Conservation (phyloP, 2,888 invertebrate genomes). For the Cancer borealis region DNA sequence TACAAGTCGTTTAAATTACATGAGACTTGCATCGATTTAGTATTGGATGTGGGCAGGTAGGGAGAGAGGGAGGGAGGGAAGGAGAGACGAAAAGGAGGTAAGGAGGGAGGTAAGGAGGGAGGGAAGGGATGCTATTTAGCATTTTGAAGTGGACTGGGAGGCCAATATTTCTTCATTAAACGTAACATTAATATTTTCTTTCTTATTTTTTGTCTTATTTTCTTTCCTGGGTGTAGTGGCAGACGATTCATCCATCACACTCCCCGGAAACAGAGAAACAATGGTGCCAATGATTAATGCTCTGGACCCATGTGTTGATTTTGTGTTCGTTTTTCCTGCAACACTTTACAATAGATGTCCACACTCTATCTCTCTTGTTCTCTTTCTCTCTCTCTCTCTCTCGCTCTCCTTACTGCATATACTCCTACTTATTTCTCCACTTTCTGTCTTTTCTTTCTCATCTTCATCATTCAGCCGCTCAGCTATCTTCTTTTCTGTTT, state of each 20-base stretch:
- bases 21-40: not conserved
- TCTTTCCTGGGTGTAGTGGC: not conserved
- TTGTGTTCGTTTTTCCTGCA: not conserved
- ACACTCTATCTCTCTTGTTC: not conserved
- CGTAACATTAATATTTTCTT: not conserved
- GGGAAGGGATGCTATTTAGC: not conserved
- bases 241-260: not conserved
- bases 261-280: not conserved
- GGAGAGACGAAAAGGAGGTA: no score
- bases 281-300: constrained; percentile 29
- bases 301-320: not conserved
- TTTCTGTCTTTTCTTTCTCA: not conserved
- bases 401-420: not conserved
- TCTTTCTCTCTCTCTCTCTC: not conserved
- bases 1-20: not conserved
- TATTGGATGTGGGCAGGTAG: not conserved
- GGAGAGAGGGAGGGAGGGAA: not conserved
- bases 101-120: not conserved
- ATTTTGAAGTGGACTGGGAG: not conserved
- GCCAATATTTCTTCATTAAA: not conserved
- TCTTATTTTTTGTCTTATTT: not conserved
- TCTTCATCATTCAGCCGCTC: not conserved
- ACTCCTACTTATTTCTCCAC: not conserved
- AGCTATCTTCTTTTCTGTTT: not conserved
- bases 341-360: not conserved